Percentiles rank a stretch among this genome's conserved stretches.
phyloP scores from a whole-genome alignment of 2,113 vertebrate species.

The Fulica atra region DNA sequence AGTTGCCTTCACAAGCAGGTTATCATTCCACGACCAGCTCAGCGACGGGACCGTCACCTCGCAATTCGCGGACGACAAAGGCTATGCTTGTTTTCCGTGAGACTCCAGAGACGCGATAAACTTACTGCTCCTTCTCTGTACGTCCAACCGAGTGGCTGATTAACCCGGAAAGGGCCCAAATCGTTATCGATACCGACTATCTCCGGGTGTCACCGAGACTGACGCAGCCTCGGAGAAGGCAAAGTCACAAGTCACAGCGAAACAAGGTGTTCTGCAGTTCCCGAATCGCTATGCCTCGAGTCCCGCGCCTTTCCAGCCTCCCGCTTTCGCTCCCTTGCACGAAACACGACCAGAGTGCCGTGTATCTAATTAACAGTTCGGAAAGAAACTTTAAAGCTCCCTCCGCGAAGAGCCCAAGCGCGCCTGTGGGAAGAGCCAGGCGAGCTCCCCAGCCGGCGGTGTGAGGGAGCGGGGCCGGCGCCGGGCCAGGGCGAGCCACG shows the following conservation, averaged over 20 bases:
- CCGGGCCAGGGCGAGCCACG: not conserved
- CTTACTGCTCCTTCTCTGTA: not conserved
- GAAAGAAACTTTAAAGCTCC: slow-evolving; percentile 48
- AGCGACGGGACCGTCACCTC: rapidly evolving
- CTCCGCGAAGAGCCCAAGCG: not conserved
- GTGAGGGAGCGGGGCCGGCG: not conserved
- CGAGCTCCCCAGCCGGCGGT: not conserved
- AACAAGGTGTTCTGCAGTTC: not conserved
- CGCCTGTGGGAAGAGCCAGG: not conserved
- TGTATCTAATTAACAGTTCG: not conserved
- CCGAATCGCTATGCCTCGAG: not conserved
- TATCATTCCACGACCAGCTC: not conserved
- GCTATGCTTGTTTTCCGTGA: not conserved
- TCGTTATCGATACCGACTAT: not conserved
- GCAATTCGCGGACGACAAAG: not conserved
- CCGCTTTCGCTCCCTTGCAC: not conserved
- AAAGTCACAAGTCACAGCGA: not conserved
- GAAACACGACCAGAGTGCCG: not conserved
- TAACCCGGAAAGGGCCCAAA: not conserved
- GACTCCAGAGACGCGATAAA: not conserved
- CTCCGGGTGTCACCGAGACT: not conserved
- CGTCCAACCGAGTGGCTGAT: not conserved
- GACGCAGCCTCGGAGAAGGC: not conserved
- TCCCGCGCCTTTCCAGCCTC: not conserved
- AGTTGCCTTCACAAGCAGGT: not conserved